Base-by-base conservation (phyloP, 2,888 invertebrate genomes). In the Sinelater perroti region DNA sequence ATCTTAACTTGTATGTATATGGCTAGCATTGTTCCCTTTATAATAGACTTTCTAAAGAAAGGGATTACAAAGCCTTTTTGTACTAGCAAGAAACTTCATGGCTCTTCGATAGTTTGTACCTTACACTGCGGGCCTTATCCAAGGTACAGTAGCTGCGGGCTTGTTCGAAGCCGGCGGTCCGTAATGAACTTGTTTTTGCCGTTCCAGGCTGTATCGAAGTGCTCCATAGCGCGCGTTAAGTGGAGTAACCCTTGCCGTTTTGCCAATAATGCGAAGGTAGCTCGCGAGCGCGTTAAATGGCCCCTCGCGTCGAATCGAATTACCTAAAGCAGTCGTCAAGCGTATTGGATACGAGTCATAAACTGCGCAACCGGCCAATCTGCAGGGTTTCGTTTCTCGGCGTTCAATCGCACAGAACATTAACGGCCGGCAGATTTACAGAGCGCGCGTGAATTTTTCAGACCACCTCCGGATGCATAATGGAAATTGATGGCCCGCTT, bases 331-430 rank as follows among this genome's bases (percentile, higher is more conserved):
- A 56, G 56, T 28, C 44, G 40, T 56, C 50, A 56, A 56, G 44
- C 35, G 35, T 49, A 58, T 58, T 54, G 47, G 53, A 40, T 53
- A 58, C 58, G 58, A 54, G 54, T 54, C 58, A 54, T 58, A 52
- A 58, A 58, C 42, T 44, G 38, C 46, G 35, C 31, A 53, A 53
- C 40, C 40, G 26, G 38, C 52, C 52, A 51, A 35, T 51, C 51
- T 28, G 40, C 47, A 38, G 44, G 52, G 26, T 42, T 36, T 49
- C 47, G 36, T 35, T 49, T 49, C 35, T 35, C 26, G 17, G 16
- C 16, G 46, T 30, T 45, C 30, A 33, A 33, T 33, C n/a, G n/a
- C n/a, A n/a, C n/a, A n/a, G n/a, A n/a, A 20, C 33, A 33, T 46
- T 46, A 46, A 18, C 11, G 21, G 33, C 31, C 21, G 30, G 46